Conservation (phyloP, 2,797 vertebrate species). For the Prionace glauca region DNA sequence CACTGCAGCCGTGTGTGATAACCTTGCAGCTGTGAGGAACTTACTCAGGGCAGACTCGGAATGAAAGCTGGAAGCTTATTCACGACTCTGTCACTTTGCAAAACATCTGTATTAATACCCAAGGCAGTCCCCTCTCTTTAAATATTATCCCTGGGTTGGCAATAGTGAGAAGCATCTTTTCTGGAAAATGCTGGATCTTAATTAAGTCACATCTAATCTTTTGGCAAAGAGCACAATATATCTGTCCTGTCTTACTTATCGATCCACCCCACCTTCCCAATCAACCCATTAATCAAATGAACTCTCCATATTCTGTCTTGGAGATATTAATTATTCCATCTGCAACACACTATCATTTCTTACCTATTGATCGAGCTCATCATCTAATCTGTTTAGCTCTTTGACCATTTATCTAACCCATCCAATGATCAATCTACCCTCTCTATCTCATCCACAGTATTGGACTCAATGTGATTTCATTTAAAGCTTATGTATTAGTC, state of each 20-base stretch:
- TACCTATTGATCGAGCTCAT: neutral
- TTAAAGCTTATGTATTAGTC: too few species aligned
- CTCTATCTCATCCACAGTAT: neutral
- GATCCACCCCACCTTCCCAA: neutral
- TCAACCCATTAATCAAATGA: constrained; percentile 14
- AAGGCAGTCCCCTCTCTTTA: neutral
- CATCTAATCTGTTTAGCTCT: neutral
- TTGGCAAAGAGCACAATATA: neutral
- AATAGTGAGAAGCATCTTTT: neutral
- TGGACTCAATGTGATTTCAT: neutral
- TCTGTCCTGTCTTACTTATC: neutral
- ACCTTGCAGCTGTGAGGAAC: neutral
- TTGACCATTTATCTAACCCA: neutral
- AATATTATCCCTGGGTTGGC: neutral
- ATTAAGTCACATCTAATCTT: neutral
- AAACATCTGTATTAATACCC: neutral
- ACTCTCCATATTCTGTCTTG: neutral
- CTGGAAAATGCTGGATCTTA: neutral
- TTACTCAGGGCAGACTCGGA: neutral
- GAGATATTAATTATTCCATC: neutral
- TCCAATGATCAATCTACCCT: neutral
- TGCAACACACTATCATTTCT: neutral
- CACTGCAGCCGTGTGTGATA: neutral
- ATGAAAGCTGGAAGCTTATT: neutral
- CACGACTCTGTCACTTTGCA: neutral